Conservation (phyloP, 2,888 invertebrate species). For the Cotesia congregata region DNA sequence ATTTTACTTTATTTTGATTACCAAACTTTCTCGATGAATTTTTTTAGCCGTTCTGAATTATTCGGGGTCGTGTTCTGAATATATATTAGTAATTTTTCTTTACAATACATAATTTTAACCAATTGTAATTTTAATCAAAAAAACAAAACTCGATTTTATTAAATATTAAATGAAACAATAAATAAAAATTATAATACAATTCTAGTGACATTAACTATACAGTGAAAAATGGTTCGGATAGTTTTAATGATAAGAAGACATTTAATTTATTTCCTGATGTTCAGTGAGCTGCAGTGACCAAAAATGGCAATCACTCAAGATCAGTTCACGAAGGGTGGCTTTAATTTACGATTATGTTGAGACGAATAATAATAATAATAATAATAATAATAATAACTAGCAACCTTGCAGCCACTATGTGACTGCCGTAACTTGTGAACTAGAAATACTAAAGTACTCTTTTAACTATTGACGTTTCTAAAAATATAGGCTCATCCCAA, state of each 20-base stretch:
- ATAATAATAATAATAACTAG: not conserved
- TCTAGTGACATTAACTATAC: constrained; percentile 30
- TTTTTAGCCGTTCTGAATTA: not conserved
- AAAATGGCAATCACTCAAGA: constrained; percentile 17
- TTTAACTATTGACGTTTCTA: no score
- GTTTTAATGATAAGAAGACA: constrained; percentile 22
- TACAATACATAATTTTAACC: not conserved
- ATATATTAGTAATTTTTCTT: not conserved
- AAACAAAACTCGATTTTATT: constrained; percentile 12
- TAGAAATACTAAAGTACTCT: no score
- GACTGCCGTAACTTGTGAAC: no score
- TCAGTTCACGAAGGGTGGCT: constrained; percentile 12
- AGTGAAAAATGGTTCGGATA: constrained; percentile 43
- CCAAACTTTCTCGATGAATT: not conserved
- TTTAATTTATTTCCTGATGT: constrained; percentile 5
- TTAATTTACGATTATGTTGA: constrained; percentile 11
- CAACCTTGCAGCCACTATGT: no score
- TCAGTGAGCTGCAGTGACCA: not conserved
- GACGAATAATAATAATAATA: not conserved
- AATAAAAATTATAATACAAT: constrained; percentile 32
- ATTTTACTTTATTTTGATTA: not conserved
- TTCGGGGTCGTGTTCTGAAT: not conserved
- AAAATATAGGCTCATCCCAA: no score
- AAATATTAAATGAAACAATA: constrained; percentile 34
- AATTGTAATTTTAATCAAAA: no score